A percentile compares a stretch with the other conserved stretches of the same genome.
phyloP scores from a whole-genome alignment of 2,888 invertebrate species.

The Dryococelus australis region DNA sequence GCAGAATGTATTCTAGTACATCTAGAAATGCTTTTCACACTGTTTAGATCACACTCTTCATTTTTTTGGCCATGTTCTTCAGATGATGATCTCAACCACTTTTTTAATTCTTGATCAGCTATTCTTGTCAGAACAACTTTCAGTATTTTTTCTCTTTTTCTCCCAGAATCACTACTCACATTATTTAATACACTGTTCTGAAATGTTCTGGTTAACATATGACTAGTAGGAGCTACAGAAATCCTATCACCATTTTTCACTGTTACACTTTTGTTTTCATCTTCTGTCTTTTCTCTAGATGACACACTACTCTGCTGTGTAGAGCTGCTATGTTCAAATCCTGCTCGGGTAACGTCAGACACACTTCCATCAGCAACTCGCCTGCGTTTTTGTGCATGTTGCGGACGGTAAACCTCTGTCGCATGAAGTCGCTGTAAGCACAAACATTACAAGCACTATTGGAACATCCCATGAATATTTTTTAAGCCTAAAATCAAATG shows the following conservation, averaged over 20 bases:
- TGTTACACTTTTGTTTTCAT: neutral
- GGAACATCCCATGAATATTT: neutral
- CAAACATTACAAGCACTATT: neutral
- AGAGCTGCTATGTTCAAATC: neutral
- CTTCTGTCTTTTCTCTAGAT: neutral
- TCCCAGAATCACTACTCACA: neutral
- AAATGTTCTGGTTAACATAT: neutral
- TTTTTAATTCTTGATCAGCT: neutral
- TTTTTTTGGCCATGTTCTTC: neutral
- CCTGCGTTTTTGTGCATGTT: neutral
- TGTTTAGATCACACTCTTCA: neutral
- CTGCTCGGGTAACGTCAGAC: neutral
- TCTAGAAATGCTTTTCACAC: neutral
- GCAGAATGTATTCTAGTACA: too few relatives aligned
- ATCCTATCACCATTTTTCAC: neutral
- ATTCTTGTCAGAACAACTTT: neutral
- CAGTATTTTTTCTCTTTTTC: neutral
- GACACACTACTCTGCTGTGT: neutral
- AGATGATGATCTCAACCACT: neutral
- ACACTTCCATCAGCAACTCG: neutral
- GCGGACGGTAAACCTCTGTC: neutral
- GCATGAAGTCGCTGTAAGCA: neutral
- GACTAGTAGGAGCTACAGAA: too few relatives aligned
- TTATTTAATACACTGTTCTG: neutral
- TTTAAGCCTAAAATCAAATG: too few relatives aligned